These are phyloP conservation scores for Campoplex nolae DNA, from an alignment of 2,888 invertebrate genomes.

Conservation along the genomic window DNA sequence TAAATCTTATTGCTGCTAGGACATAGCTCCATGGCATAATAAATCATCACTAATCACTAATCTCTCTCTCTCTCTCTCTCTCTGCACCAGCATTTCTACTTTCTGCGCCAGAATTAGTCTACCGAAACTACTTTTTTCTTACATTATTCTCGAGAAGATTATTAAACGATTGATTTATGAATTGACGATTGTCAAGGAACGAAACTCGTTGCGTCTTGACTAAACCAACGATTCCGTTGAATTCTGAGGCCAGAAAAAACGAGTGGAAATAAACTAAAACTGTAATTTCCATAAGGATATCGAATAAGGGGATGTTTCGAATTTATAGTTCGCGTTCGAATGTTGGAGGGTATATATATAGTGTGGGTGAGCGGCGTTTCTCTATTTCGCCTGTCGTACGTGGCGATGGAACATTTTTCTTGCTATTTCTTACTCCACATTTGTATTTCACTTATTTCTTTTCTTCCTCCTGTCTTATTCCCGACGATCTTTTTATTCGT, in stretches of 20 bases:
- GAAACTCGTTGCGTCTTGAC: neutral
- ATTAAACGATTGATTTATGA: too few relatives aligned
- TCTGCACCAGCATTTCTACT: too few relatives aligned
- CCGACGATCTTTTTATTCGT: conserved; percentile 38
- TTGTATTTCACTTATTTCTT: conserved; percentile 62
- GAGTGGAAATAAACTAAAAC: neutral
- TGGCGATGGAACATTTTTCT: conserved; percentile 15
- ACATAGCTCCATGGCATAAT: too few relatives aligned
- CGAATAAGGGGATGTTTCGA: neutral
- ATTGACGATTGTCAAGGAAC: too few relatives aligned
- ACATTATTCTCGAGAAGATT: too few relatives aligned
- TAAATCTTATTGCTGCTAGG: too few relatives aligned
- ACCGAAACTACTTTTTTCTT: too few relatives aligned
- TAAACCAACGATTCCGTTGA: neutral
- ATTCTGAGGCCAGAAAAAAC: neutral
- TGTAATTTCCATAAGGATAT: neutral
- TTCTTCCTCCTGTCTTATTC: conserved; percentile 19
- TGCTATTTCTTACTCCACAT: conserved; percentile 31
- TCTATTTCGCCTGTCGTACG: neutral
- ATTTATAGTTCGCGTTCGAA: neutral
- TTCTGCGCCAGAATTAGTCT: too few relatives aligned
- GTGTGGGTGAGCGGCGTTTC: too few relatives aligned
- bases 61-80: too few relatives aligned
- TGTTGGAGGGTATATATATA: neutral
- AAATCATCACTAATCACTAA: too few relatives aligned